Evolutionary conservation across 1,140 invertebrate species (phyloP), one percentile per base, ranked within the genome.

Genomic region (Drosophila subpulchrella): DNA sequence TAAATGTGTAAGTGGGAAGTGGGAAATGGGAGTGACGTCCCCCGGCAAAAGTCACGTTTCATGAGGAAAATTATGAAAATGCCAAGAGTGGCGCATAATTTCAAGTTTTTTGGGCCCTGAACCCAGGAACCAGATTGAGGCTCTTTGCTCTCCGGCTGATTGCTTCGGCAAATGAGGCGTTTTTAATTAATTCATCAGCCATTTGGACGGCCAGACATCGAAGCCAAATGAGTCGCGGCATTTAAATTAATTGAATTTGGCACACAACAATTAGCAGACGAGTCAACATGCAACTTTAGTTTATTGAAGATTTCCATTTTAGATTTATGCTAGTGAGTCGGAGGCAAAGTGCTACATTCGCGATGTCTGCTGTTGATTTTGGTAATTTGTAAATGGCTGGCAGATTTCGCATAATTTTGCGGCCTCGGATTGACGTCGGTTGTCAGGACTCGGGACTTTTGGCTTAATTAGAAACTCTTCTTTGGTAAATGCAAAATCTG

Each of bases 61-160:
- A 78, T 88, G 83, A 63, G 83, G 76, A 80, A 88, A 89, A 88
- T 90, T 88, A 88, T 84, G 84, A 83, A 89, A 88, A 83, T 77
- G 75, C 62, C 79, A 73, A 78, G 63, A 78, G 70, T 78, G 78
- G 78, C 83, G 78, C 83, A 86, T 86, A 86, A 88, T 88, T 86
- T 79, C 10, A 70, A 67, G 60, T 82, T 78, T 34, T 6, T 61
- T 2, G 20, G 39, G 58, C 11, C 57, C 70, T 42, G 36, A 44
- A 55, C 39, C 53, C 61, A 8, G 27, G 48, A 55, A 55, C 71
- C 71, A 54, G 71, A 75, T 59, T 53, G 57, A 53, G 67, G 34
- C 66, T 44, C 44, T 62, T n/a, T 41, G 51, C 11, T 10, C 39
- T 34, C 50, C 65, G 72, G 60, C 70, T 84, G 80, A 89, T 84